Evolutionary conservation across 2,888 invertebrate species (phyloP).

Genomic region (Biston betularia): DNA sequence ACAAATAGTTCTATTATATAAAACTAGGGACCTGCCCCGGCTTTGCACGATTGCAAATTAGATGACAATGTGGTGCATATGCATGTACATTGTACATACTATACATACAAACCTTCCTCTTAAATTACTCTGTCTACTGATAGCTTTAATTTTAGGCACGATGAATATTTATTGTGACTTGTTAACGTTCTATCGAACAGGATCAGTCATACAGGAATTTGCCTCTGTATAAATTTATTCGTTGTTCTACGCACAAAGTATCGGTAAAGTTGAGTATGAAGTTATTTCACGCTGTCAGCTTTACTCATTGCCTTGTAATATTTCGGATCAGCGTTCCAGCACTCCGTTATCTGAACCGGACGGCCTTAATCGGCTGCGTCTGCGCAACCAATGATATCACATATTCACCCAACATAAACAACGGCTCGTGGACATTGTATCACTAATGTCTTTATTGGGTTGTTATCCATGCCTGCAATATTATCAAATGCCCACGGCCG

Average conservation of each 20-base stretch:
- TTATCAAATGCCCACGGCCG: neutral
- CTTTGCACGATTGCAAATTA: no score
- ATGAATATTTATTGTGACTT: no score
- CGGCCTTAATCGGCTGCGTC: constrained; percentile 74
- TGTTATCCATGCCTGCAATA: constrained; percentile 6
- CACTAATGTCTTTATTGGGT: constrained; percentile 43
- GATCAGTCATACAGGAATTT: no score
- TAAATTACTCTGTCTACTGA: no score
- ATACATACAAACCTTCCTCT: no score
- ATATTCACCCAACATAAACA: constrained; percentile 64
- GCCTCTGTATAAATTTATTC: neutral
- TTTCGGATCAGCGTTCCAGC: constrained; percentile 79
- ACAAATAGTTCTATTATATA: no score
- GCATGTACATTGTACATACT: no score
- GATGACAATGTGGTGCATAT: no score
- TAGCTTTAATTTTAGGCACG: no score
- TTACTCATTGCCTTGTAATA: constrained; percentile 55
- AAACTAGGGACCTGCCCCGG: no score
- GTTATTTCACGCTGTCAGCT: constrained; percentile 59
- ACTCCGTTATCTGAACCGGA: constrained; percentile 80
- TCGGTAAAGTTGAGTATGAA: constrained; percentile 34
- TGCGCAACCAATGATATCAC: constrained; percentile 72
- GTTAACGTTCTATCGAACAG: no score
- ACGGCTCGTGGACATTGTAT: constrained; percentile 38
- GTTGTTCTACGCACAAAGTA: constrained; percentile 15